Evolutionary conservation across 2,888 invertebrate species (phyloP), one percentile per base, ranked within the genome.

Genomic region (Schrankia costaestrigalis): DNA sequence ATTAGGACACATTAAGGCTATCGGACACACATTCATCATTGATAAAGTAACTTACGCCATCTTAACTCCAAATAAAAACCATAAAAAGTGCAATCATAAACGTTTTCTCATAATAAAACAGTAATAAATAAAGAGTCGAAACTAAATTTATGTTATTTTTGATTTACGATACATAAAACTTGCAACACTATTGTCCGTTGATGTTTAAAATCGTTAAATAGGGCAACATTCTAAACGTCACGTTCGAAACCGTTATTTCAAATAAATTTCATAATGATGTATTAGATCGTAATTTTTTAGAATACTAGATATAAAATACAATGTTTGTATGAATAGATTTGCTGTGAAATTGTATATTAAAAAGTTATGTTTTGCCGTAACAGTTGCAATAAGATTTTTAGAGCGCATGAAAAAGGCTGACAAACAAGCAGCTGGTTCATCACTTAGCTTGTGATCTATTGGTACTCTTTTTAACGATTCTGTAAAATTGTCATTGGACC

Each of bases 91-190:
- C 30, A 36, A 40, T 49, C 42, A 44, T 46, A 56, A 66, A 56
- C 54, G 49, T 52, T 62, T 71, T 72, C 69, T 69, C 73, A 73
- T 68, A 66, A 66, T 74, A 68, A 76, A 72, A 59, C 42, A 40
- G 35, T 39, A 46, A 57, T 57, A 68, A 67, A 56, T 63, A 59
- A 58, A 22, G 33, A 49, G 49, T 61, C 62, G 61, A 60, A 63
- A 64, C 54, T 46, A 53, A 68, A 81, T 81, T 82, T 79, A 84
- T 71, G 71, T 57, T 54, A 32, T 29, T 43, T 66, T 71, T 82
- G 84, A 84, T 84, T 84, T 84, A 84, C 68, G 60, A 42, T 54
- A 49, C 70, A 64, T 75, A 81, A 82, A 82, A 81, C 61, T 69
- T 43, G 67, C 70, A 73, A 69, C 71, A 73, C 74, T 57, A 78